These are phyloP conservation scores for Altica lythri DNA, from an alignment of 2,888 invertebrate species.

Conservation along the genomic window DNA sequence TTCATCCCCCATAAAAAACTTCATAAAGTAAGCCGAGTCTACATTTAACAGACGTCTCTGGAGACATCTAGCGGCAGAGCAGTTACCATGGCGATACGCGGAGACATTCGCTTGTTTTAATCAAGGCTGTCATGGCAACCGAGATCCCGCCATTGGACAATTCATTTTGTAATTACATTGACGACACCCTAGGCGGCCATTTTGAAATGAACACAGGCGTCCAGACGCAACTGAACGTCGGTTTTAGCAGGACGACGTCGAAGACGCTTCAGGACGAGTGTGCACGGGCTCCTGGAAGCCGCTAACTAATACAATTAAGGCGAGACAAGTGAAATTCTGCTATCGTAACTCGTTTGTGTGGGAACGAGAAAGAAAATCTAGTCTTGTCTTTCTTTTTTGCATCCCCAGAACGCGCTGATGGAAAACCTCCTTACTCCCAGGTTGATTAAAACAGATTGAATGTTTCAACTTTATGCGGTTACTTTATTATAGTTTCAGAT, in stretches of 20 bases:
- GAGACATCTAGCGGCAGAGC: conserved; percentile 54
- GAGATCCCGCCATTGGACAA: conserved; percentile 61
- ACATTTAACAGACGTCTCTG: conserved; percentile 43
- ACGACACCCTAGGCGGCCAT: conserved; percentile 61
- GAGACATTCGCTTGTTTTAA: conserved; percentile 60
- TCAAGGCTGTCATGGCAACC: conserved; percentile 60
- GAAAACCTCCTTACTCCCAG: conserved; percentile 55
- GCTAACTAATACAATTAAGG: conserved; percentile 61
- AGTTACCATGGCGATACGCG: conserved; percentile 56
- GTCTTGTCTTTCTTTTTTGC: conserved; percentile 4
- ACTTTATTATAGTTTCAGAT: conserved; percentile 54
- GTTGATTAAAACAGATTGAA: conserved; percentile 60
- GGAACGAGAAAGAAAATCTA: conserved; percentile 36
- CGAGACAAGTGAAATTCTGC: conserved; percentile 60
- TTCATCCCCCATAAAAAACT: conserved; percentile 48
- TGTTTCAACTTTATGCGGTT: conserved; percentile 57
- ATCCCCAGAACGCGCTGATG: conserved; percentile 45
- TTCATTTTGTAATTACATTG: conserved; percentile 60
- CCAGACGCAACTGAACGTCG: conserved; percentile 46
- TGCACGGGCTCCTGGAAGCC: conserved; percentile 53
- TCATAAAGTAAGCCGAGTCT: conserved; percentile 42
- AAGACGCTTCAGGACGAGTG: conserved; percentile 45
- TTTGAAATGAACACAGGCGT: conserved; percentile 57
- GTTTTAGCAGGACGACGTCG: conserved; percentile 43
- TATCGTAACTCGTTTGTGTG: conserved; percentile 57